Conservation (phyloP, 53 echinoderm and acorn worm genomes). For the Apostichopus leukothele region DNA sequence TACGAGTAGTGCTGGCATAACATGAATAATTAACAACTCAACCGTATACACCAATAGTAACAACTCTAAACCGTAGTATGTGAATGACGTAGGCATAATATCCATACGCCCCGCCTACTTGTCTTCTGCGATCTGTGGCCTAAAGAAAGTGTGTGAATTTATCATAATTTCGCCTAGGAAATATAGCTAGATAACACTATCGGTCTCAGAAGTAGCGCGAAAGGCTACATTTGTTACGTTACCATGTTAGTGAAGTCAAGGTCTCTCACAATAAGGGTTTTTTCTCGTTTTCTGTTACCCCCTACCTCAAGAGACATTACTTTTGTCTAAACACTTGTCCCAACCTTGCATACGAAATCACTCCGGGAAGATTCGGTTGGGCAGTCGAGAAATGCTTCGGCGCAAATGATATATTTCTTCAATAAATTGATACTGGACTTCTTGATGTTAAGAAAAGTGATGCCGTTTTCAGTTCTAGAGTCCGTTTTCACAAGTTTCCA, state of each 20-base stretch:
- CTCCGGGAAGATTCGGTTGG: conserved; percentile 12
- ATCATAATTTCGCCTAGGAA: not conserved
- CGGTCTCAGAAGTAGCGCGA: not conserved
- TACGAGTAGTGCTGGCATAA: no score
- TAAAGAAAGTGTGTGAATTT: not conserved
- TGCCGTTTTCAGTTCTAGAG: not conserved
- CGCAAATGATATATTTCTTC: conserved; percentile 21
- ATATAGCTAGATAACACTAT: not conserved
- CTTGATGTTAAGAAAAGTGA: not conserved
- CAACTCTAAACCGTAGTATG: not conserved
- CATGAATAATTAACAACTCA: not conserved
- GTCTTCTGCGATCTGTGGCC: not conserved
- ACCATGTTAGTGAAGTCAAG: not conserved
- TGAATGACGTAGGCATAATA: conserved; percentile 16
- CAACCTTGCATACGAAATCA: conserved; percentile 52
- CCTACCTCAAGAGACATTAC: conserved; percentile 45
- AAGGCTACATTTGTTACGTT: not conserved
- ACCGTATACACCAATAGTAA: not conserved
- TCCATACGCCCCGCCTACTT: conserved; percentile 28
- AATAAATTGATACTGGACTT: conserved; percentile 17
- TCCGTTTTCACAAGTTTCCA: conserved; percentile 2
- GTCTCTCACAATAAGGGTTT: not conserved
- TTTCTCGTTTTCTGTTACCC: conserved; percentile 7
- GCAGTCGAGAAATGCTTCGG: not conserved
- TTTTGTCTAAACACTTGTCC: conserved; percentile 29